Conservation (phyloP, 92 coral and sea anemone species). For the Galaxea fascicularis region DNA sequence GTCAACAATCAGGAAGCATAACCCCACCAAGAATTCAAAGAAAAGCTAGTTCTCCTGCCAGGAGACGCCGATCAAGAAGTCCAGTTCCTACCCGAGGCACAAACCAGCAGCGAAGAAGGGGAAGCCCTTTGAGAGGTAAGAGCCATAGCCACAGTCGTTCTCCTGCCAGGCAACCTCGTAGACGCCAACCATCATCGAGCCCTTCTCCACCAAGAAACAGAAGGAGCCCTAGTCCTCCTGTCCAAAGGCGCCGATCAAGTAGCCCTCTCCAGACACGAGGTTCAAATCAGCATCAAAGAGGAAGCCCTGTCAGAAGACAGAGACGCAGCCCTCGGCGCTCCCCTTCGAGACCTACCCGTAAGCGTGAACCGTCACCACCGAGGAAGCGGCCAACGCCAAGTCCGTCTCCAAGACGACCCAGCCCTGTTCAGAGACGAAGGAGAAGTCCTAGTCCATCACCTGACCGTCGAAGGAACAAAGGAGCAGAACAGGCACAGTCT, state of each 20-base stretch:
- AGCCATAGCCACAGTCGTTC: slow-evolving; percentile 50
- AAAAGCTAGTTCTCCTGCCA: slow-evolving; percentile 34
- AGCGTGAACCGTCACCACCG: slow-evolving; percentile 35
- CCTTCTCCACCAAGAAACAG: slow-evolving; percentile 31
- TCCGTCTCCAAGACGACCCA: slow-evolving; percentile 38
- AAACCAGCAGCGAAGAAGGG: slow-evolving; percentile 35
- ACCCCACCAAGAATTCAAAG: slow-evolving; percentile 50
- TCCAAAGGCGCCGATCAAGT: slow-evolving; percentile 22
- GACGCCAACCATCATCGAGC: slow-evolving; percentile 53
- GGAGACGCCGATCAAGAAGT: slow-evolving; percentile 31
- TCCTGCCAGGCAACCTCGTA: slow-evolving; percentile 43
- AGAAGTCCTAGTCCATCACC: slow-evolving; percentile 69
- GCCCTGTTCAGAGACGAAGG: slow-evolving; percentile 52
- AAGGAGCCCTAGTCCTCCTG: slow-evolving; percentile 50
- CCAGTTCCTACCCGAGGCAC: slow-evolving; percentile 34
- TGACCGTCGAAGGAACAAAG: slow-evolving; percentile 32
- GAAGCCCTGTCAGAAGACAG: slow-evolving; percentile 57
- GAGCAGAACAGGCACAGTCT: slow-evolving; percentile 15
- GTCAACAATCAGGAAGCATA: slow-evolving; percentile 44
- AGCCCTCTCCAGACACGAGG: slow-evolving; percentile 40
- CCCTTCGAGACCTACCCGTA: slow-evolving; percentile 15
- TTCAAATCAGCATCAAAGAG: slow-evolving; percentile 22
- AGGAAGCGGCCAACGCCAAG: slow-evolving; percentile 12
- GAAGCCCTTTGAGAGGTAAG: slow-evolving; percentile 53
- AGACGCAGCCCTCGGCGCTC: slow-evolving; percentile 49